Evolutionary conservation across 2,113 vertebrate genomes (phyloP), one percentile per base, ranked within the genome.

Genomic region (Dicerorhinus sumatrensis): DNA sequence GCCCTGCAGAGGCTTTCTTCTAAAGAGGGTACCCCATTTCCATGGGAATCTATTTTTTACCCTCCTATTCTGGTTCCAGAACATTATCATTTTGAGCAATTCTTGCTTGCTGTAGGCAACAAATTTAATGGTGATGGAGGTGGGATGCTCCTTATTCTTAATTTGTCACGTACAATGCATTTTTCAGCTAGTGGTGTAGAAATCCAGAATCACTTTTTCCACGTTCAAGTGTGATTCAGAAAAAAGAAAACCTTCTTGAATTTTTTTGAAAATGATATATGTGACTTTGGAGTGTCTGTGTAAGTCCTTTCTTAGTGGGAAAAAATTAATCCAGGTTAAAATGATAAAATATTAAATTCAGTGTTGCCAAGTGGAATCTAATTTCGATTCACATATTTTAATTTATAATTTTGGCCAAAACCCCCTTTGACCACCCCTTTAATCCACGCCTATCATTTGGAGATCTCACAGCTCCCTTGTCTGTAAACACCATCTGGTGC

Each of bases 401-500:
- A 93, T 96, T 91, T 93, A 75, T 91, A 89, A 89, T 94, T 96
- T 27, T 29, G 42, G 60, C 36, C 76, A 58, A 92, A 91, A 18
- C 25, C 81, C 70, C 76, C 18, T 91, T 93, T 23, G 67, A 94
- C 75, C 42, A 84, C n/a, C 62, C n/a, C 60, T 93, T 96, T 93
- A 94, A 95, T 96, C 56, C 89, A 87, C 51, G 27, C 42, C 82
- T 89, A 67, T 95, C 85, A 89, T 93, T 96, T 96, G 87, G 56
- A 91, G 96, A 96, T 62, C 73, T 91, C 85, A 27, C 60, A 77
- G 63, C 79, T 95, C 82, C 23, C 58, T 96, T 93, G 62, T 96
- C 69, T 92, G 42, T 96, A 97, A 97, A 94, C 77, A 98, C 77
- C 96, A 97, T 97, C 93, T 97, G 95, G 46, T 96, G 80, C 85